Evolutionary conservation across 2,888 invertebrate species (phyloP).

Genomic region (Carpatolechia fugitivella): DNA sequence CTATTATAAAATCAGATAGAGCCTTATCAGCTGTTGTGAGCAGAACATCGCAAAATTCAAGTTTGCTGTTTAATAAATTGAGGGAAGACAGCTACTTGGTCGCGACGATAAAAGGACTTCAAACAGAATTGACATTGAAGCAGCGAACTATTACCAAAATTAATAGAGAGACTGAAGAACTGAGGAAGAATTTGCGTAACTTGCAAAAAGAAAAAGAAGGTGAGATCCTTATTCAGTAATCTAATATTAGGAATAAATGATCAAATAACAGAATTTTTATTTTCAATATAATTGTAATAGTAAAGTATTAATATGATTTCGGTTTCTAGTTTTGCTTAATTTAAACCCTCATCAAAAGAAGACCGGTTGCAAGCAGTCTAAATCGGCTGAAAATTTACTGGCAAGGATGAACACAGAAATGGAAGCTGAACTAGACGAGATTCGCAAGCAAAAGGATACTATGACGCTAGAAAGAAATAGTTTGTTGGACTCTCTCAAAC

Average conservation of each 20-base stretch:
- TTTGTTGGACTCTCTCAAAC: conserved; percentile 82
- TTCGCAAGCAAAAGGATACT: conserved; percentile 69
- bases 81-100: conserved; percentile 88
- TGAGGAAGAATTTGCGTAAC: conserved; percentile 86
- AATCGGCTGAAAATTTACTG: conserved; percentile 65
- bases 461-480: conserved; percentile 75
- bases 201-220: conserved; percentile 88
- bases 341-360: conserved; percentile 66
- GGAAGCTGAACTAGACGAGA: conserved; percentile 63
- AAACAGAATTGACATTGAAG: conserved; percentile 85
- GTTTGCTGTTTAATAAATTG: conserved; percentile 66
- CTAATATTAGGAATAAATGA: too few relatives aligned
- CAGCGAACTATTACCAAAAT: conserved; percentile 85
- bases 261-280: too few relatives aligned
- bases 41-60: conserved; percentile 76
- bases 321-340: conserved; percentile 54
- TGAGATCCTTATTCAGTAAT: conserved; percentile 25
- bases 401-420: conserved; percentile 61
- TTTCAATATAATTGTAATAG: too few relatives aligned
- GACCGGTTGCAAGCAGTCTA: conserved; percentile 48
- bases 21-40: conserved; percentile 67
- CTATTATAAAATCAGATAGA: conserved; percentile 58
- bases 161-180: conserved; percentile 87
- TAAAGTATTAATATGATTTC: too few relatives aligned
- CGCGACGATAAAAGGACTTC: conserved; percentile 88